phyloP scores from a whole-genome alignment of 2,888 invertebrate species.

The Tuberolachnus salignus region DNA sequence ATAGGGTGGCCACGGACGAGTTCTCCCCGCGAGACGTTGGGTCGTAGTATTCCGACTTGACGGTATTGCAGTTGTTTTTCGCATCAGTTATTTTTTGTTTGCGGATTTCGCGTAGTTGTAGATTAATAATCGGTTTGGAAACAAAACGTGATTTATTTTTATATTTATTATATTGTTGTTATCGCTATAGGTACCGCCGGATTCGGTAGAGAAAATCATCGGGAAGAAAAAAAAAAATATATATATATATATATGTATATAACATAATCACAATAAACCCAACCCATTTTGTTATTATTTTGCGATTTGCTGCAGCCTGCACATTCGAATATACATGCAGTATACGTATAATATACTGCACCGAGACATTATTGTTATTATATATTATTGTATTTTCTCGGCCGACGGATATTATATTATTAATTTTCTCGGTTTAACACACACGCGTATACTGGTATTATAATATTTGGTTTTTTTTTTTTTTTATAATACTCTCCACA shows the following conservation, averaged over 20 bases:
- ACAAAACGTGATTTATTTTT: not conserved
- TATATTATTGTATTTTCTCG: not conserved
- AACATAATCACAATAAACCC: not conserved
- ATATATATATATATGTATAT: no score
- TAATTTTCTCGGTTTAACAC: conserved; percentile 7
- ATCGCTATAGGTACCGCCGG: not conserved
- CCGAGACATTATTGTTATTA: not conserved
- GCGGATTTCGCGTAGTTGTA: not conserved
- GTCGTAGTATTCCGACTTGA: not conserved
- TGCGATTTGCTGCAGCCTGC: not conserved
- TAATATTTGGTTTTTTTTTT: no score
- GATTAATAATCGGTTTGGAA: not conserved
- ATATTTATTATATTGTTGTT: no score
- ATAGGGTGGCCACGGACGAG: no score
- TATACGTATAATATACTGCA: not conserved
- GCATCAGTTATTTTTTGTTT: not conserved
- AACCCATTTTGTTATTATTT: not conserved
- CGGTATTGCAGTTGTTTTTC: not conserved
- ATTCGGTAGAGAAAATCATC: not conserved
- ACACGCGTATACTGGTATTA: not conserved
- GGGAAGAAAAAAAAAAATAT: conserved; percentile 3
- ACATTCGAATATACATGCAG: not conserved
- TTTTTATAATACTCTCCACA: no score
- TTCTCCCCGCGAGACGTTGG: no score
- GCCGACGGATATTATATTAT: not conserved